Conservation (phyloP, 2,888 invertebrate species). For the Leptarthrus brevirostris region DNA sequence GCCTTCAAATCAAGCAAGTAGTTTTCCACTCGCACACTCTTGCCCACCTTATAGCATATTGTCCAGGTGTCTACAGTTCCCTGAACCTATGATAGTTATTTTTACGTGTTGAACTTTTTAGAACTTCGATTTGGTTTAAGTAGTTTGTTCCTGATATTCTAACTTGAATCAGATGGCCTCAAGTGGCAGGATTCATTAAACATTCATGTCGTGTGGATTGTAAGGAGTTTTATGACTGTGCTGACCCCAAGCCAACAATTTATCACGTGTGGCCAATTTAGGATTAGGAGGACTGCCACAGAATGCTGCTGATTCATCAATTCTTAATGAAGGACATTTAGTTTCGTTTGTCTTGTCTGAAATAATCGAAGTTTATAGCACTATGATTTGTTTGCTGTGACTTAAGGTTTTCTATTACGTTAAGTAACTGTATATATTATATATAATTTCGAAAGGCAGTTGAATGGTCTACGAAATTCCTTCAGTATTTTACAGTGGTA, state of each 20-base stretch:
- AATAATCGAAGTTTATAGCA: too few relatives aligned
- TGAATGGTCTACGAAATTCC: too few relatives aligned
- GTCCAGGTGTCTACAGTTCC: conserved; percentile 8
- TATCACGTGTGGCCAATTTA: conserved; percentile 12
- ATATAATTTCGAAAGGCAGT: too few relatives aligned
- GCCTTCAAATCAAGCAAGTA: not conserved
- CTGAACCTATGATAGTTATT: not conserved
- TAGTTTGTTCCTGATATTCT: not conserved
- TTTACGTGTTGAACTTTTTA: not conserved
- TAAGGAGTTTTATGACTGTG: conserved; percentile 1
- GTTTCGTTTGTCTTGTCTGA: conserved; percentile 13
- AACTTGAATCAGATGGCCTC: not conserved
- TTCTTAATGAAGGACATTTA: conserved; percentile 16
- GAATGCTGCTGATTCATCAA: conserved; percentile 16
- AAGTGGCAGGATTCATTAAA: conserved; percentile 19
- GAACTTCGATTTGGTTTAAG: not conserved
- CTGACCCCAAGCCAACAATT: conserved; percentile 27
- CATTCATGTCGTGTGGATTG: conserved; percentile 27
- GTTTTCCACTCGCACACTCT: too few relatives aligned
- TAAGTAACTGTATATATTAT: too few relatives aligned
- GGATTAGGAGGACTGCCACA: not conserved
- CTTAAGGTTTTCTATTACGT: too few relatives aligned
- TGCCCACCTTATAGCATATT: not conserved
- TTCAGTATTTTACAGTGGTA: too few relatives aligned
- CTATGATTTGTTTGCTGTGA: too few relatives aligned